Evolutionary conservation across 1,140 invertebrate genomes (phyloP), one percentile per base, ranked within the genome.

Genomic region (Sminthurinus signatus): DNA sequence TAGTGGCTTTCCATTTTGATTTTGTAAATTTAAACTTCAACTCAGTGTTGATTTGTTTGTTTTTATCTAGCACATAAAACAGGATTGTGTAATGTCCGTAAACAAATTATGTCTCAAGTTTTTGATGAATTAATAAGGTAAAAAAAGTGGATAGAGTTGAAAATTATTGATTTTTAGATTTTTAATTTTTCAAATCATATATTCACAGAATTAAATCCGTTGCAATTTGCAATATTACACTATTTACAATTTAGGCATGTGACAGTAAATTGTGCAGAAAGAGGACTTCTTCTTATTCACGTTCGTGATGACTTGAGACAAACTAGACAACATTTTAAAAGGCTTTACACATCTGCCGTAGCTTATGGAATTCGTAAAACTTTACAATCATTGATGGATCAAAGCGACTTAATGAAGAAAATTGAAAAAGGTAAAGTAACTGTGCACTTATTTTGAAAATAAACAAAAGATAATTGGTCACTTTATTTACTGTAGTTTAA

Each of bases 311-410:
- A 99, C 81, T 86, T 98, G 54, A 81, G 87, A 64, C 96, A 98
- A 87, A 96, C 94, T 0, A 88, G 98, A 74, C 86, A 91, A 72
- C 93, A 95, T 1, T 98, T 96, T 74, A 85, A 86, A 82, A 90
- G 89, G 0, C 80, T 99, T 0, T 97, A 98, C 76, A 96, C 97
- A 76, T 97, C 93, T 77, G 94, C 93, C 61, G 91, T 97, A 56
- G 94, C 94, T 4, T 99, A 97, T 77, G 96, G 96, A 29, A 93
- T 99, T 83, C 84, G 96, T 44, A 99, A 98, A 82, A 93, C 95
- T n/a, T 78, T 97, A 1, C 54, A 56, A 28, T 77, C 48, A 79
- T 83, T 61, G 76, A 72, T 76, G 1, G 84, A 91, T 69, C 89
- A 91, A 69, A 78, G 80, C 44, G 81, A 86, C 29, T 76, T 95